These are phyloP conservation scores for Gallinago undulata DNA, from an alignment of 2,113 vertebrate species.

Conservation along the genomic window DNA sequence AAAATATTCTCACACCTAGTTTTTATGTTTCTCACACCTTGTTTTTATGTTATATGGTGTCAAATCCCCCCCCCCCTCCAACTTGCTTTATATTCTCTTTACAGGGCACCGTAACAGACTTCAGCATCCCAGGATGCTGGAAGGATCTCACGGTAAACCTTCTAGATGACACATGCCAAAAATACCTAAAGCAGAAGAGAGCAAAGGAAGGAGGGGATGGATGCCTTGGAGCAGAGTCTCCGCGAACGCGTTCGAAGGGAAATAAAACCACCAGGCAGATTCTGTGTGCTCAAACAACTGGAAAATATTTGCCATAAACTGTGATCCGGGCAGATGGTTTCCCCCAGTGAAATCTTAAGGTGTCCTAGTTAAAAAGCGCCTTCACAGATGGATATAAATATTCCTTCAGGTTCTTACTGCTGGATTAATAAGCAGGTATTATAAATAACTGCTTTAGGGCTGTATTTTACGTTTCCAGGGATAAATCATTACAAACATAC, in stretches of 20 bases:
- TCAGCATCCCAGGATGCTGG: background rate
- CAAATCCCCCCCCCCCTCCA: background rate
- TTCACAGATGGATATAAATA: background rate
- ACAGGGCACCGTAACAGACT: background rate
- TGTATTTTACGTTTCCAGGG: background rate
- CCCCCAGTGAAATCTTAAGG: background rate
- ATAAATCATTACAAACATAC: background rate
- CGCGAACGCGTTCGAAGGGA: background rate
- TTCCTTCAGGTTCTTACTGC: background rate
- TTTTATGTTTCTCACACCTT: background rate
- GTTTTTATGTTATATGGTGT: background rate
- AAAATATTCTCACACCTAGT: too few relatives aligned
- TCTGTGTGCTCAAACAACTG: background rate
- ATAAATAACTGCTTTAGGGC: background rate
- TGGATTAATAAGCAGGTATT: background rate
- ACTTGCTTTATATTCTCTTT: background rate
- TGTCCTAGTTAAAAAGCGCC: background rate
- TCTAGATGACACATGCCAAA: background rate
- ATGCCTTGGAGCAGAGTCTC: background rate
- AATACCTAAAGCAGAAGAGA: background rate
- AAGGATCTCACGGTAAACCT: background rate
- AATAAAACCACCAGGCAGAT: background rate
- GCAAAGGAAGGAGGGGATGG: background rate
- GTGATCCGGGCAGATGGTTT: background rate
- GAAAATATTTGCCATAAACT: background rate